Conservation (phyloP, 2,888 invertebrate genomes). For the Leptogaster cylindrica region DNA sequence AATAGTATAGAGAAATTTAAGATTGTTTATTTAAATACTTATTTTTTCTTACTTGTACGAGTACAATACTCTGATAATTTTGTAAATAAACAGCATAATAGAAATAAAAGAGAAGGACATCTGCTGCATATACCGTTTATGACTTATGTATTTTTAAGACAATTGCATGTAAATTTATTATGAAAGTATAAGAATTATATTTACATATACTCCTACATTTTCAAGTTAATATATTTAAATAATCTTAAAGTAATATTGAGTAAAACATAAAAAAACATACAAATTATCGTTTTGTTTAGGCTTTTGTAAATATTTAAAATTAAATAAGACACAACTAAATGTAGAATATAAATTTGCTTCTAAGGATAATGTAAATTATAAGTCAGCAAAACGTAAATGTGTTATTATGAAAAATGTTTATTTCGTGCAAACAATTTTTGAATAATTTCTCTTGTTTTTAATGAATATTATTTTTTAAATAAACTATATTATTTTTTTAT, state of each 20-base stretch:
- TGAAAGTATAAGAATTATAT: constrained; percentile 39
- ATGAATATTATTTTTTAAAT: constrained; percentile 36
- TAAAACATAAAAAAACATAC: constrained; percentile 28
- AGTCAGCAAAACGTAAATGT: constrained; percentile 33
- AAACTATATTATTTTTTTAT: constrained; percentile 39
- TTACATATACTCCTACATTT: constrained; percentile 37
- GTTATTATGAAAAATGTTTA: constrained; percentile 32
- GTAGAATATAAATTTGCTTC: constrained; percentile 24
- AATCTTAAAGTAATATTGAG: constrained; percentile 29
- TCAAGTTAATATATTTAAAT: constrained; percentile 39
- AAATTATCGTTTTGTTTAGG: constrained; percentile 36
- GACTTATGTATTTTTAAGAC: constrained; percentile 28
- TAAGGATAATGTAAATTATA: constrained; percentile 31
- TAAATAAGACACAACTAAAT: constrained; percentile 33
- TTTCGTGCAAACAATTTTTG: constrained; percentile 42
- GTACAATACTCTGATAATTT: constrained; percentile 37
- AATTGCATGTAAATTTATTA: constrained; percentile 33
- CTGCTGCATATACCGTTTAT: constrained; percentile 30
- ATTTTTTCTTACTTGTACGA: constrained; percentile 30
- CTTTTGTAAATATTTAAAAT: constrained; percentile 39
- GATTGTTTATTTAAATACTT: constrained; percentile 31
- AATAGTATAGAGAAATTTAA: constrained; percentile 25
- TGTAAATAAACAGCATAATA: constrained; percentile 32
- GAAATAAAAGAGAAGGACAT: neutral
- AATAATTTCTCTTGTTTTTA: constrained; percentile 36